These are phyloP conservation scores for Grallaria varia DNA, from an alignment of 2,113 vertebrate genomes.

Conservation along the genomic window DNA sequence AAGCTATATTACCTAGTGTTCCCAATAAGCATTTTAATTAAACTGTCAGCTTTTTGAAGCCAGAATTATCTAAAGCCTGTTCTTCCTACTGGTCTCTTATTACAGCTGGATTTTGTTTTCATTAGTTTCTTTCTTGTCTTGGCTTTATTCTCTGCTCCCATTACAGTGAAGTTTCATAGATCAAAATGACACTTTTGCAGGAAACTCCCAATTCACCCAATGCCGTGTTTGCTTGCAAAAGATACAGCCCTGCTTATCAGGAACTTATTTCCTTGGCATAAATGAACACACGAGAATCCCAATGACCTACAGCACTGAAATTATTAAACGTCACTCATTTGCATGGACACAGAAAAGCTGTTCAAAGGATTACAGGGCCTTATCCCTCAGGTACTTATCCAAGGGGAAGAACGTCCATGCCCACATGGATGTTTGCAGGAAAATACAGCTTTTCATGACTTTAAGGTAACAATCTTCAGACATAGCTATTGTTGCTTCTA, in stretches of 20 bases:
- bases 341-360: background rate
- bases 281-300: background rate
- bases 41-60: constrained; percentile 52
- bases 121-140: constrained; percentile 38
- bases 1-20: constrained; percentile 33
- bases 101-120: constrained; percentile 69
- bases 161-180: constrained; percentile 28
- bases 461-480: background rate
- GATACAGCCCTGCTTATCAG: constrained; percentile 13
- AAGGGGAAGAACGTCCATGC: background rate
- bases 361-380: background rate
- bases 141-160: constrained; percentile 56
- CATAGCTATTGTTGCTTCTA: background rate
- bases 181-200: constrained; percentile 41
- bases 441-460: background rate
- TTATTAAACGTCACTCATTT: background rate
- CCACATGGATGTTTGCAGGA: background rate
- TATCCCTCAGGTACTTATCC: background rate
- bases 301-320: background rate
- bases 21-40: constrained; percentile 66
- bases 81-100: constrained; percentile 35
- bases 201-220: constrained; percentile 7
- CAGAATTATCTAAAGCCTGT: constrained; percentile 38
- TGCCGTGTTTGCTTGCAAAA: background rate
- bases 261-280: background rate